Evolutionary conservation across 2,888 invertebrate species (phyloP), one percentile per base, ranked within the genome.

Genomic region (Thecocarcelia acutangulata): DNA sequence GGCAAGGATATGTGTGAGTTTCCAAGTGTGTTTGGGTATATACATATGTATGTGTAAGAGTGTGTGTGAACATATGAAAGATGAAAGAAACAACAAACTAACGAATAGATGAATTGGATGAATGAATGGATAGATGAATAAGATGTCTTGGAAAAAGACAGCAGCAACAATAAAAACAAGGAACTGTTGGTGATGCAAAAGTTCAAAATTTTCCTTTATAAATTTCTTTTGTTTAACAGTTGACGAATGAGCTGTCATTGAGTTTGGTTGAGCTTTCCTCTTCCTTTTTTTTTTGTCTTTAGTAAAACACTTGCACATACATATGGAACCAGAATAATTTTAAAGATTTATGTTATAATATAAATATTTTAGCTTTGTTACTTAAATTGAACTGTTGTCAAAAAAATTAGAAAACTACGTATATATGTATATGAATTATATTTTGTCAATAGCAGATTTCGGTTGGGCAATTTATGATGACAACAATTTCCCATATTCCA

Each of bases 171-270:
- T 19, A 42, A 44, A 11, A 11, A 56, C 56, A 61, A 66, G 56
- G 69, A 75, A 59, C 52, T 56, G 73, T 52, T 73, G 77, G 69
- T 81, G 81, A 81, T 82, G 82, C 66, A 78, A 82, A 82, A 82
- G 78, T 82, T 82, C 82, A 82, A 78, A 74, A 80, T 64, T 77
- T 74, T 66, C 42, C n/a, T 46, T 66, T 44, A 15, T 56, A 44
- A 46, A 19, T 52, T 64, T 74, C 81, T 82, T 82, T 78, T 82
- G 74, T 78, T 82, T 78, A 78, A 61, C 56, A 66, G 44, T 88
- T 88, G 88, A 88, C 84, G 84, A 84, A 84, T 84, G 84, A 84
- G 84, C 84, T 84, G 84, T 83, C 84, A 84, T 80, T 84, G 70
- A 66, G 66, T 75, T 74, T 70, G 48, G 59, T 59, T 64, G 50